Evolutionary conservation across 2,888 invertebrate genomes (phyloP).

Genomic region (Oxycera nigricornis): DNA sequence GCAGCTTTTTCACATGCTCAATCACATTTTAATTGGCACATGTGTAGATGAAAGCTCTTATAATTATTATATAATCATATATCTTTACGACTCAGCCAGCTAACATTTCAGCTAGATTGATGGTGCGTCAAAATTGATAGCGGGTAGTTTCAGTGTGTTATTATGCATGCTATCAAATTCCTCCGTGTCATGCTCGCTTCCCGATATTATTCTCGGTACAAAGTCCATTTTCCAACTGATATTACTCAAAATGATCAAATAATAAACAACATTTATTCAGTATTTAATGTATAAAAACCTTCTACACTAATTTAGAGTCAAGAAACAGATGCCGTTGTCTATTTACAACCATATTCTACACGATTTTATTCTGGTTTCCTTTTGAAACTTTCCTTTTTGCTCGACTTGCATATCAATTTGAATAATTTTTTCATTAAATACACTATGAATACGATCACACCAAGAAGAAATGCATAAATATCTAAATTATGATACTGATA

Average conservation of each 20-base stretch:
- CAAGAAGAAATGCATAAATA: constrained; percentile 50
- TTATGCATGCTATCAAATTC: too few species aligned
- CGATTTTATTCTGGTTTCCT: not conserved
- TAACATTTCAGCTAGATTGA: too few species aligned
- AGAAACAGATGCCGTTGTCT: not conserved
- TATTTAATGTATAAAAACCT: not conserved
- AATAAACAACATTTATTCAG: not conserved
- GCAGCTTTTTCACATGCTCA: too few species aligned
- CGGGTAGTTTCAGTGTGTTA: too few species aligned
- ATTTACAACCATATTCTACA: not conserved
- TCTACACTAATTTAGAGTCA: not conserved
- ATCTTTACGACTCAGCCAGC: too few species aligned
- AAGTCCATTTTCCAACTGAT: too few species aligned
- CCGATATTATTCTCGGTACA: too few species aligned
- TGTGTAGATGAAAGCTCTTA: too few species aligned
- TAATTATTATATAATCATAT: too few species aligned
- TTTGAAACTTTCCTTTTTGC: not conserved
- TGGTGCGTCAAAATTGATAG: too few species aligned
- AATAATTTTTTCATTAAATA: not conserved
- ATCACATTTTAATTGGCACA: too few species aligned
- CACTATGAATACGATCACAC: not conserved
- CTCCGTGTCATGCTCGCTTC: too few species aligned
- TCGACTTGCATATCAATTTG: not conserved
- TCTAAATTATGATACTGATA: constrained; percentile 54
- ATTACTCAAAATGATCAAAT: not conserved